Evolutionary conservation across 2,888 invertebrate genomes (phyloP).

Genomic region (Euphydryas editha): DNA sequence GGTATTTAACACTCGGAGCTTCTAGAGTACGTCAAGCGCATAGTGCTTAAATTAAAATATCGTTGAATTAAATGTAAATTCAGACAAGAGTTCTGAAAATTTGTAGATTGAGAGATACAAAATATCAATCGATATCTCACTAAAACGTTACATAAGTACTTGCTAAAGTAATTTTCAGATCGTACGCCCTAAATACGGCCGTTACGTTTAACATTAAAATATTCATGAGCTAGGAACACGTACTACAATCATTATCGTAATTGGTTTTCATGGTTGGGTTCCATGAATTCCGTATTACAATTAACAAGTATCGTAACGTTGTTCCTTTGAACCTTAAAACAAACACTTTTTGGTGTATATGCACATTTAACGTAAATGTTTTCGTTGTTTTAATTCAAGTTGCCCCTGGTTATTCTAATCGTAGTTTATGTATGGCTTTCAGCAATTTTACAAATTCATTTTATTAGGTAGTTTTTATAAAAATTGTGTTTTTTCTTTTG

Average conservation of each 20-base stretch:
- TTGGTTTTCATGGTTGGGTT: constrained; percentile 43
- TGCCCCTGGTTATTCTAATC: too few relatives aligned
- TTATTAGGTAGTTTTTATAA: too few relatives aligned
- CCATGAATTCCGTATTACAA: constrained; percentile 34
- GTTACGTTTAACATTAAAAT: constrained; percentile 44
- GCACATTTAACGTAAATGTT: neutral
- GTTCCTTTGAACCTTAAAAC: constrained; percentile 15
- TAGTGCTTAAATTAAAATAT: too few relatives aligned
- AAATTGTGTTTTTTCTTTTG: too few relatives aligned
- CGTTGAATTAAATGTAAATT: too few relatives aligned
- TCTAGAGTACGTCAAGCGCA: too few relatives aligned
- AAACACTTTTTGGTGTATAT: constrained; percentile 9
- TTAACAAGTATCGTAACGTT: constrained; percentile 42
- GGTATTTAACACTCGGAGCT: too few relatives aligned
- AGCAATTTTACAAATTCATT: too few relatives aligned
- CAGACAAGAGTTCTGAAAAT: too few relatives aligned
- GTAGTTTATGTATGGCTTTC: too few relatives aligned
- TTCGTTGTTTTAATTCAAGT: too few relatives aligned
- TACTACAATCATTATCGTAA: constrained; percentile 50
- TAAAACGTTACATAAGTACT: constrained; percentile 4
- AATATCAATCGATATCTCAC: neutral
- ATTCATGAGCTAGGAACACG: constrained; percentile 48
- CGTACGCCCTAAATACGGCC: constrained; percentile 26
- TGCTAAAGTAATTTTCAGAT: constrained; percentile 29
- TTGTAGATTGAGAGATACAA: too few relatives aligned